These are phyloP conservation scores for Bufo bufo DNA, from an alignment of 2,113 vertebrate species.

Conservation along the genomic window DNA sequence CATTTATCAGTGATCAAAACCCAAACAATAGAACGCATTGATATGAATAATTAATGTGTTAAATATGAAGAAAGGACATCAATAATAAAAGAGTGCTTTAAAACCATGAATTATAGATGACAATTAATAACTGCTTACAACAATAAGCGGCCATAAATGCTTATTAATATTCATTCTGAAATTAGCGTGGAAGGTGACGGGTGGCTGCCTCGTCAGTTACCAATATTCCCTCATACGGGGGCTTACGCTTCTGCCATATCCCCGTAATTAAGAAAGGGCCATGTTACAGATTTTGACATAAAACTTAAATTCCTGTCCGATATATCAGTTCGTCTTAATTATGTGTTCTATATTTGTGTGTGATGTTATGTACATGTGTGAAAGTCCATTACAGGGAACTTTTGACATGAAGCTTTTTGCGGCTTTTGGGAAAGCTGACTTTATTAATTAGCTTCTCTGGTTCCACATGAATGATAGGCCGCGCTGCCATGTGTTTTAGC, in stretches of 20 bases:
- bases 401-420: background rate
- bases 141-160: conserved; percentile 47
- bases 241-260: background rate
- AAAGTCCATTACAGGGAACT: background rate
- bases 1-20: conserved; percentile 53
- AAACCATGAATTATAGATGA: conserved; percentile 54
- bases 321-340: background rate
- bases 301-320: background rate
- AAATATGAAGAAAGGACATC: conserved; percentile 45
- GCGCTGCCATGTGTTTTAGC: background rate
- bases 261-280: background rate
- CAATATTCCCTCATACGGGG: background rate
- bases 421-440: background rate
- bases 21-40: conserved; percentile 46
- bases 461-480: background rate
- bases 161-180: conserved; percentile 55
- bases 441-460: background rate
- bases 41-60: conserved; percentile 50
- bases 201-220: background rate
- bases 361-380: background rate
- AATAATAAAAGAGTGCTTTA: conserved; percentile 52
- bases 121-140: conserved; percentile 57
- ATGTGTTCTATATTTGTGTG: background rate
- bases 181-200: background rate
- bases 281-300: background rate